Percentiles rank a stretch among this genome's conserved stretches.
phyloP scores from a whole-genome alignment of 1,140 invertebrate species.

The Zophobas atratus region DNA sequence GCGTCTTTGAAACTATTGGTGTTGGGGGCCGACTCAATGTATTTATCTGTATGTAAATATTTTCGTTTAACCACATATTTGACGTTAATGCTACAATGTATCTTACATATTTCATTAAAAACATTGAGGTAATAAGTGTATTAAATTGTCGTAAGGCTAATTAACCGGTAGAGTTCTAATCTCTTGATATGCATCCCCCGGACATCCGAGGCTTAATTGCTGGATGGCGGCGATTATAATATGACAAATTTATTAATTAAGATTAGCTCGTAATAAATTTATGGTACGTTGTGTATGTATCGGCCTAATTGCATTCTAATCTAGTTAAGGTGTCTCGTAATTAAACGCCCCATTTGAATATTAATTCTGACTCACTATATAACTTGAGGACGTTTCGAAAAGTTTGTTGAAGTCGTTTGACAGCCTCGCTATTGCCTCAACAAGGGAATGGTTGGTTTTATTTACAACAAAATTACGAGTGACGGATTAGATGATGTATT shows the following conservation, averaged over 20 bases:
- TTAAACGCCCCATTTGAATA: conserved; percentile 60
- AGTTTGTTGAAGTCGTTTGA: conserved; percentile 32
- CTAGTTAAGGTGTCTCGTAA: conserved; percentile 57
- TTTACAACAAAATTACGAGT: conserved; percentile 24
- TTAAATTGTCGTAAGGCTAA: conserved; percentile 15
- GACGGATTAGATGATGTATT: conserved; percentile 20
- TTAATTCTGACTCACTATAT: conserved; percentile 53
- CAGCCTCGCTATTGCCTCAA: conserved; percentile 7
- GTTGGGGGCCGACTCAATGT: no score
- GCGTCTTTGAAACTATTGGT: no score
- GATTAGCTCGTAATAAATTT: conserved; percentile 38
- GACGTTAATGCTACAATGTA: background rate
- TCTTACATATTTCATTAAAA: no score
- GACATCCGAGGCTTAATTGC: conserved; percentile 30
- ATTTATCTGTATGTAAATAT: no score
- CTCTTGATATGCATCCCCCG: conserved; percentile 28
- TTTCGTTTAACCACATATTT: background rate
- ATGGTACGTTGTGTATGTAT: conserved; percentile 25
- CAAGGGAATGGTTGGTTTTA: conserved; percentile 23
- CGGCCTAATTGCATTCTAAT: conserved; percentile 53
- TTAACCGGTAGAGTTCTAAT: conserved; percentile 29
- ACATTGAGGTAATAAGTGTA: no score
- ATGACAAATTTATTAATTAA: conserved; percentile 44
- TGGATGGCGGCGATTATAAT: conserved; percentile 33
- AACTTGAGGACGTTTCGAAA: conserved; percentile 17